These are phyloP conservation scores for Lithophane semibrunnea DNA, from an alignment of 2,888 invertebrate species.

Conservation along the genomic window DNA sequence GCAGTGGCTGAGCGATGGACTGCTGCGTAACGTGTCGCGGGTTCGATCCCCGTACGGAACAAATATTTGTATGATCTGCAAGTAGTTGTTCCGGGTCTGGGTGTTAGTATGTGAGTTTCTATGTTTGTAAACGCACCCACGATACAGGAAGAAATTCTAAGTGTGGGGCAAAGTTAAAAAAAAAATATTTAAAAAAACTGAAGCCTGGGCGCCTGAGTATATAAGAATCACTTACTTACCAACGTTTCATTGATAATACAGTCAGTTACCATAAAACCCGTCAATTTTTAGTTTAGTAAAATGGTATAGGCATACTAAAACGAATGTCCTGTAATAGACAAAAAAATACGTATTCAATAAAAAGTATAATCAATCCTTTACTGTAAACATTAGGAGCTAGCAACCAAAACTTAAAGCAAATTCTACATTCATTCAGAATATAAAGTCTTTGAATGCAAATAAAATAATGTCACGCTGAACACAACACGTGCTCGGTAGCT, in stretches of 20 bases:
- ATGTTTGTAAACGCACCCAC: no score
- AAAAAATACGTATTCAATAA: background rate
- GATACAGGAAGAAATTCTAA: no score
- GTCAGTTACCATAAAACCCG: no score
- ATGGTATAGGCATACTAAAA: background rate
- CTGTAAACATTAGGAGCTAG: background rate
- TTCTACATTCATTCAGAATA: conserved; percentile 36
- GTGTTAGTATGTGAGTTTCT: no score
- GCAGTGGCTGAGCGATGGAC: no score
- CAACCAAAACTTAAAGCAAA: conserved; percentile 22
- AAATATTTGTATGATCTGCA: no score
- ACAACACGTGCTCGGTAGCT: conserved; percentile 50
- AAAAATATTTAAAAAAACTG: no score
- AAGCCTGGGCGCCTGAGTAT: no score
- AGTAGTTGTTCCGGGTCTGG: no score
- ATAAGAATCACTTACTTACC: conserved; percentile 22
- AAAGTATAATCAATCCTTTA: background rate
- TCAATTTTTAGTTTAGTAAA: background rate
- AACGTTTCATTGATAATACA: background rate
- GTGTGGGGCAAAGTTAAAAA: no score
- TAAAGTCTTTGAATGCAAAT: conserved; percentile 48
- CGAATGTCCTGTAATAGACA: background rate
- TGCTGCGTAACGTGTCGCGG: no score
- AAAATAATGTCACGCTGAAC: conserved; percentile 34
- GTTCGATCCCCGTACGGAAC: no score